A percentile compares a stretch with the other conserved stretches of the same genome.
These are phyloP conservation scores for Odontamblyopus rebecca DNA, from an alignment of 2,797 vertebrate species.

Conservation along the genomic window DNA sequence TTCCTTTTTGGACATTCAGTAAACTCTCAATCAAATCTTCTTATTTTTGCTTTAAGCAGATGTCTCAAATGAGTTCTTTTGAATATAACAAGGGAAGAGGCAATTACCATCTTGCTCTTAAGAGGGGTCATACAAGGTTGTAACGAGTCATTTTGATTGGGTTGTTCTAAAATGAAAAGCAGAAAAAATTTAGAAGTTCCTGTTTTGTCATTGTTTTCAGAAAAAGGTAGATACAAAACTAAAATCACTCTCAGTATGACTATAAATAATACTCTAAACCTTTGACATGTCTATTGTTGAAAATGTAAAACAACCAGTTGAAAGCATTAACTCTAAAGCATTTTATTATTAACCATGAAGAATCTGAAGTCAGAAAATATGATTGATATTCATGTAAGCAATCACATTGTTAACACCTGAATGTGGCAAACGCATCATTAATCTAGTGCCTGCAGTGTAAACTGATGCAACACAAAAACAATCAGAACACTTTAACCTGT, in stretches of 20 bases:
- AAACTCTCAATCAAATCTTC: constrained; percentile 41
- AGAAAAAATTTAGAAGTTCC: no score
- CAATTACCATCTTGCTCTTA: no score
- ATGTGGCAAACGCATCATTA: constrained; percentile 36
- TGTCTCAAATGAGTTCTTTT: constrained; percentile 21
- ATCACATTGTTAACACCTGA: constrained; percentile 28
- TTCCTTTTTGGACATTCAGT: constrained; percentile 12
- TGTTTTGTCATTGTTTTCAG: neutral
- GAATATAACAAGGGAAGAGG: neutral
- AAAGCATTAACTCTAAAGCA: neutral
- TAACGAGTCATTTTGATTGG: no score
- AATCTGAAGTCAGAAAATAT: constrained; percentile 2
- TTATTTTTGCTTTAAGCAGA: constrained; percentile 54
- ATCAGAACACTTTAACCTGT: constrained; percentile 30
- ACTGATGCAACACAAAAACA: constrained; percentile 57
- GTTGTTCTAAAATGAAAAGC: no score
- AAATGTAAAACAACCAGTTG: neutral
- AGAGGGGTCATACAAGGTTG: no score
- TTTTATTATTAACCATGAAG: constrained; percentile 3
- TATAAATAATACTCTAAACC: neutral
- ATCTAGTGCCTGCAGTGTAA: constrained; percentile 35
- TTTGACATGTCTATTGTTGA: neutral
- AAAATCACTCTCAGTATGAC: neutral
- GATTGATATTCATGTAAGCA: constrained; percentile 14
- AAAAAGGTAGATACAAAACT: neutral